Conservation (phyloP, 2,113 vertebrate species). For the Conger conger region DNA sequence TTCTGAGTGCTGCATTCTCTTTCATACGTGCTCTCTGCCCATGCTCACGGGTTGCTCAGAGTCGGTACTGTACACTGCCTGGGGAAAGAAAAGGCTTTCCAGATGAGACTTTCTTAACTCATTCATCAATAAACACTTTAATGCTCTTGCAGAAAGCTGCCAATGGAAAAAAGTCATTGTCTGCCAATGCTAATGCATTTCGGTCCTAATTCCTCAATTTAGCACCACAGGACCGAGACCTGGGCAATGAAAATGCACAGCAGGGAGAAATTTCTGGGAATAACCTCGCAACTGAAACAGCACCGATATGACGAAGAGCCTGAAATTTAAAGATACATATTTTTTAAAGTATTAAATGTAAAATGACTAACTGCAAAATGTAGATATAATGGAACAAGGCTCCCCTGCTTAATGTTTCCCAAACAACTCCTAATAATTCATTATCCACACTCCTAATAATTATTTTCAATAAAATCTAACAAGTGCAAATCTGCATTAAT, state of each 20-base stretch:
- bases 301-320: background rate
- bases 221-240: background rate
- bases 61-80: background rate
- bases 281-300: background rate
- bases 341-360: no score
- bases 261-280: background rate
- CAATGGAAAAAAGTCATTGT: background rate
- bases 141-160: background rate
- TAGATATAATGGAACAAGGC: no score
- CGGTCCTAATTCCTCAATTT: background rate
- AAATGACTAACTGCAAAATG: no score
- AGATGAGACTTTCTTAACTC: background rate
- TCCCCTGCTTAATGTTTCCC: no score
- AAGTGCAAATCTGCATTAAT: no score
- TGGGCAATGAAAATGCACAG: background rate
- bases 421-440: no score
- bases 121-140: conserved; percentile 1
- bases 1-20: background rate
- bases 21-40: background rate
- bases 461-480: no score
- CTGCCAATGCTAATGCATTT: background rate
- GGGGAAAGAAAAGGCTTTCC: background rate
- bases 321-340: background rate
- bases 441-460: no score
- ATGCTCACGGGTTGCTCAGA: background rate